Conservation (phyloP, 2,888 invertebrate genomes). For the Agrochola lota region DNA sequence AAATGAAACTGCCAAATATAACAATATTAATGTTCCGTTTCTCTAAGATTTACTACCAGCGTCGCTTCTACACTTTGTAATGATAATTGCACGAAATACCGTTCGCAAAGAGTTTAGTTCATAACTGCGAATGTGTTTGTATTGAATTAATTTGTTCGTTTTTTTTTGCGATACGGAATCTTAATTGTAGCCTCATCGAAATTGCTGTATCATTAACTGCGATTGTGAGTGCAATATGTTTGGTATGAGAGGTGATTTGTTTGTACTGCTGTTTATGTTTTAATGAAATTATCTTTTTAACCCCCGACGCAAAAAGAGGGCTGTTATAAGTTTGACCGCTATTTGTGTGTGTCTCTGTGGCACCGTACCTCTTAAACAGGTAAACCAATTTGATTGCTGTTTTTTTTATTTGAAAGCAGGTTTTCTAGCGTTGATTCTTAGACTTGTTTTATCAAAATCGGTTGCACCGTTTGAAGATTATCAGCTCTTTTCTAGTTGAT, state of each 20-base stretch:
- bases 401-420: no score
- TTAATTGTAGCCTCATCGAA: conserved; percentile 54
- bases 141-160: conserved; percentile 61
- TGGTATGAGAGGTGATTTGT: conserved; percentile 17
- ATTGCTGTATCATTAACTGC: conserved; percentile 45
- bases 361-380: no score
- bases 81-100: conserved; percentile 67
- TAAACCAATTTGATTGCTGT: no score
- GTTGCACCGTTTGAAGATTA: no score
- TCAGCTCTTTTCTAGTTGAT: no score
- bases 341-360: no score
- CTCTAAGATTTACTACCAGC: conserved; percentile 33
- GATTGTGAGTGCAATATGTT: conserved; percentile 1
- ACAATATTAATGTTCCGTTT: conserved; percentile 47
- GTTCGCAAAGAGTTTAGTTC: conserved; percentile 56
- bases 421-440: no score
- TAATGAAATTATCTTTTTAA: no score
- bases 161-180: conserved; percentile 50
- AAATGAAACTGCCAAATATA: conserved; percentile 31
- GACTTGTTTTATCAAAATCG: no score
- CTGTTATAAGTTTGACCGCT: no score
- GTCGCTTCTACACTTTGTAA: conserved; percentile 42
- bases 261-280: not conserved
- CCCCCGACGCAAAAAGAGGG: no score
- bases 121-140: conserved; percentile 59